phyloP scores from a whole-genome alignment of 2,888 invertebrate genomes.

The Encarsia formosa region DNA sequence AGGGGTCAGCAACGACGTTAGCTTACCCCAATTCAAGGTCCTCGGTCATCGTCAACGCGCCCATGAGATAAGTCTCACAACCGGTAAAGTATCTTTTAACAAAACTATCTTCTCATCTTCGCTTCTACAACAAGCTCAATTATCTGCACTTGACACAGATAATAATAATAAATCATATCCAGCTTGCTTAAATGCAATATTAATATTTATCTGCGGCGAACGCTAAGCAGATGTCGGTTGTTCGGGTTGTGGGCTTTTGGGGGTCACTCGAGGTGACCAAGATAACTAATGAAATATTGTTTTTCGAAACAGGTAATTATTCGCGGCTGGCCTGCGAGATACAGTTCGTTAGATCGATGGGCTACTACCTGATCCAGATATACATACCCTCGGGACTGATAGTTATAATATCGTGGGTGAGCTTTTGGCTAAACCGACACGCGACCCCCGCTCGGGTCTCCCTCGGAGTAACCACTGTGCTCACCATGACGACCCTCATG shows the following conservation, averaged over 20 bases:
- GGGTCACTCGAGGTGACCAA: slow-evolving; percentile 21
- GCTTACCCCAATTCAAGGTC: slow-evolving; percentile 96
- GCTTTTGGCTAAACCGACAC: slow-evolving; percentile 93
- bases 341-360: slow-evolving; percentile 96
- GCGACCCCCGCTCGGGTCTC: slow-evolving; percentile 92
- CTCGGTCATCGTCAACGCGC: slow-evolving; percentile 93
- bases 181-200: too few species aligned
- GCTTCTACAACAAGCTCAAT: too few species aligned
- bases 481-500: slow-evolving; percentile 97
- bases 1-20: slow-evolving; percentile 92
- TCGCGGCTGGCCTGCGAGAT: slow-evolving; percentile 94
- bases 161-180: too few species aligned
- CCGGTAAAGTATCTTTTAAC: slow-evolving; percentile 80
- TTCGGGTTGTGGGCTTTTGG: slow-evolving; percentile 7
- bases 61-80: slow-evolving; percentile 94
- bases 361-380: slow-evolving; percentile 97
- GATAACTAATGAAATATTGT: too few species aligned
- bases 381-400: slow-evolving; percentile 96
- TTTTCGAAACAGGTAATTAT: slow-evolving; percentile 95
- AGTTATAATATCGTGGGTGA: slow-evolving; percentile 96
- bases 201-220: too few species aligned
- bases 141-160: too few species aligned
- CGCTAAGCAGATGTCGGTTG: too few species aligned
- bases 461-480: slow-evolving; percentile 90
- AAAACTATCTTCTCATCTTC: too few species aligned